Evolutionary conservation across 1,140 invertebrate species (phyloP).

Genomic region (Cotesia vestalis): DNA sequence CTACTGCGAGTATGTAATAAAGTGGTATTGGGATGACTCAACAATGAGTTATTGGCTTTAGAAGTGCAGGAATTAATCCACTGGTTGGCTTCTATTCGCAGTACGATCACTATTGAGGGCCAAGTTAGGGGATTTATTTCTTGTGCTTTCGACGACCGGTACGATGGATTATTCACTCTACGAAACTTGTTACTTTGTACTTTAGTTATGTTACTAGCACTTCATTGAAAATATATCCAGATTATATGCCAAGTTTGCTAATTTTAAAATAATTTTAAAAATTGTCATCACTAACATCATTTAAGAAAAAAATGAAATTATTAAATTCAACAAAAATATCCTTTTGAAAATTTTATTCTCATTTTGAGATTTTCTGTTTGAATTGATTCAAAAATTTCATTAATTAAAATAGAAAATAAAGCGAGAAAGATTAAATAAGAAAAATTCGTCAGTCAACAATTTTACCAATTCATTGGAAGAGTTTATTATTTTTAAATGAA

Average conservation of each 20-base stretch:
- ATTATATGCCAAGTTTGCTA: neutral
- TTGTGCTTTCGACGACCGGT: slow-evolving; percentile 36
- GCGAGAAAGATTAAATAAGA: too few species aligned
- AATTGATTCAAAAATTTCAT: too few species aligned
- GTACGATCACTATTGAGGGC: slow-evolving; percentile 46
- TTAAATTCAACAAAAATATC: too few species aligned
- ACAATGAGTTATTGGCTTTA: slow-evolving; percentile 64
- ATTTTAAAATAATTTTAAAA: too few species aligned
- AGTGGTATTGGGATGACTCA: slow-evolving; percentile 59
- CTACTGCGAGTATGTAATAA: slow-evolving; percentile 43
- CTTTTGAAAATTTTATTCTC: too few species aligned
- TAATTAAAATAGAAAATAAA: too few species aligned
- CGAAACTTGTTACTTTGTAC: neutral
- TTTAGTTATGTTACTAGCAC: neutral
- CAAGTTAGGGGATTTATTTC: slow-evolving; percentile 51
- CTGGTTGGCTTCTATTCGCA: slow-evolving; percentile 54
- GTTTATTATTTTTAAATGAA: too few species aligned
- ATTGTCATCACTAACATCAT: too few species aligned
- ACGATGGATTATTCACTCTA: slow-evolving; percentile 17
- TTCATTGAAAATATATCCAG: neutral
- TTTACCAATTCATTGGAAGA: too few species aligned
- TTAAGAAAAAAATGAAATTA: too few species aligned
- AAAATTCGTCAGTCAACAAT: too few species aligned
- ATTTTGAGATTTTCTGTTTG: too few species aligned
- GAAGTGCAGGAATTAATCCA: slow-evolving; percentile 58